A percentile compares a stretch with the other conserved stretches of the same genome.
Conservation (phyloP, 2,113 vertebrate genomes). For the Sigmodon hispidus region DNA sequence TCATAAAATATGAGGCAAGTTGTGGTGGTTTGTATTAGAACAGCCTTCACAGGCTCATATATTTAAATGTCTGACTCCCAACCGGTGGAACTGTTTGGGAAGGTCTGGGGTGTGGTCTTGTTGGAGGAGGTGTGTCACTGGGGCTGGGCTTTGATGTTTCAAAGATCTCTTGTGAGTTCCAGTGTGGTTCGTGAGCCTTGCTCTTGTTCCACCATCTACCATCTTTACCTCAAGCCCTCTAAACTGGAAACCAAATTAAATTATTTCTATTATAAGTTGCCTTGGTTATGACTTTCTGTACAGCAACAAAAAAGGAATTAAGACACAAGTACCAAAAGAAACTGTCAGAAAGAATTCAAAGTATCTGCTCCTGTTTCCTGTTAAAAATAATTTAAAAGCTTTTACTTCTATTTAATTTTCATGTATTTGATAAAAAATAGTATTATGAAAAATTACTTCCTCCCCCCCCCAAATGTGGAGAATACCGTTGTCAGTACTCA, state of each 20-base stretch:
- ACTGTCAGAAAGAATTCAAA: constrained; percentile 15
- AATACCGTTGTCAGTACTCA: neutral
- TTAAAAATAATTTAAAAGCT: neutral
- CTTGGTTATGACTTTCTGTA: neutral
- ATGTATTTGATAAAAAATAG: constrained; percentile 33
- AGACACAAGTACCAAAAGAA: constrained; percentile 26
- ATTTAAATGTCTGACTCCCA: neutral
- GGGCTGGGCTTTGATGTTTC: neutral
- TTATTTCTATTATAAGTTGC: neutral
- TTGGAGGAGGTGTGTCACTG: neutral
- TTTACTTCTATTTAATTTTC: constrained; percentile 21
- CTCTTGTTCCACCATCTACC: neutral
- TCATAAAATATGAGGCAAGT: neutral
- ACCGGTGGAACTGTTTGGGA: neutral
- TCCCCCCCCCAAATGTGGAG: neutral
- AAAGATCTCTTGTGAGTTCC: neutral
- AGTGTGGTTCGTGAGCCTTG: neutral
- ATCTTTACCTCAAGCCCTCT: neutral
- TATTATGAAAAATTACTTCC: neutral
- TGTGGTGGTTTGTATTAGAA: neutral
- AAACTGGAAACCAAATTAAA: neutral
- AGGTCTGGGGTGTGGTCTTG: neutral
- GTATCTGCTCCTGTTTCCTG: neutral
- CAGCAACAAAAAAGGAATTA: neutral
- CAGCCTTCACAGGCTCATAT: neutral